Percentiles rank a stretch among this genome's conserved stretches.
Conservation (phyloP, 2,888 invertebrate genomes). For the Acrobasis repandana region DNA sequence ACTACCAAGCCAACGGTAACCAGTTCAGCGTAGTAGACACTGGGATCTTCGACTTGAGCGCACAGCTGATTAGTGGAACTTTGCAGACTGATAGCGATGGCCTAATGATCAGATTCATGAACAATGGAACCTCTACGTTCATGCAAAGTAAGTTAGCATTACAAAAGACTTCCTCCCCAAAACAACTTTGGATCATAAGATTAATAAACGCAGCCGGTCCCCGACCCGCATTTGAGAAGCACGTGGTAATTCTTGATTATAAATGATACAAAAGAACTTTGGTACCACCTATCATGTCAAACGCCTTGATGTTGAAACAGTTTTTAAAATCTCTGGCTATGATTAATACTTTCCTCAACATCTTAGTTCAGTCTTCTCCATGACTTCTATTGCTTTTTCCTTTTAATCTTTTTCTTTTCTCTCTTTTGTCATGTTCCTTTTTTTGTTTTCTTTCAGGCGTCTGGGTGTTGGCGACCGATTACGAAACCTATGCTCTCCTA, state of each 20-base stretch:
- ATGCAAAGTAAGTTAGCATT: conserved; percentile 34
- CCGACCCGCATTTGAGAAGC: no score
- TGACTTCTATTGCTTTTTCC: no score
- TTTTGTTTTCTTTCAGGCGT: conserved; percentile 49
- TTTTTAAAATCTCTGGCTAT: no score
- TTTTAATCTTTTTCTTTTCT: background rate
- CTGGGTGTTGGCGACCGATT: conserved; percentile 67
- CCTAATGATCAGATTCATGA: conserved; percentile 46
- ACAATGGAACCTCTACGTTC: conserved; percentile 30
- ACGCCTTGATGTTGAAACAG: no score
- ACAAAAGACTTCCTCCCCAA: background rate
- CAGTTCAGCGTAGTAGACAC: conserved; percentile 52
- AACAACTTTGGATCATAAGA: no score
- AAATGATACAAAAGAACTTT: no score
- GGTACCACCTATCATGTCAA: no score
- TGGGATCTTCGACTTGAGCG: conserved; percentile 44
- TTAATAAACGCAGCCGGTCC: no score
- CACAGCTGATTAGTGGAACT: conserved; percentile 42
- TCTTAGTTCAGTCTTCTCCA: no score
- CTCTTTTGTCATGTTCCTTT: background rate
- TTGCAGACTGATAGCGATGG: conserved; percentile 49
- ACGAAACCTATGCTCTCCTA: conserved; percentile 60
- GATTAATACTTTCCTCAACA: no score
- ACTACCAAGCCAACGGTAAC: conserved; percentile 42
- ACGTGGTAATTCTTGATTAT: no score